Conservation (phyloP, 2,797 vertebrate species). For the Oreortyx pictus region DNA sequence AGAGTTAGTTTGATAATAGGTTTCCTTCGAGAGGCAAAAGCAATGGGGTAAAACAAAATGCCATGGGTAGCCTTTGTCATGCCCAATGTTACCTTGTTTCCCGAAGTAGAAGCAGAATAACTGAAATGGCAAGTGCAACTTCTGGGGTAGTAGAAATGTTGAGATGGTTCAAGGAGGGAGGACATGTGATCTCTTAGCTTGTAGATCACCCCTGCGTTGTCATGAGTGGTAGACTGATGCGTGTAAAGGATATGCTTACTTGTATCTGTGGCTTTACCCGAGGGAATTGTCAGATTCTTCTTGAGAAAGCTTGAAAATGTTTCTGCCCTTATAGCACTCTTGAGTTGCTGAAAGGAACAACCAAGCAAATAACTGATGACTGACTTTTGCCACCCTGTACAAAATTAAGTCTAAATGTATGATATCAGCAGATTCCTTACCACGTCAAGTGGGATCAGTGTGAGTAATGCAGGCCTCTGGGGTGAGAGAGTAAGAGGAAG, state of each 20-base stretch:
- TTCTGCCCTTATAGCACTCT: conserved; percentile 48
- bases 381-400: conserved; percentile 26
- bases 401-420: conserved; percentile 18
- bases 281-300: conserved; percentile 59
- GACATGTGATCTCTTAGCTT: neutral
- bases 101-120: neutral
- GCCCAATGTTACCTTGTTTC: neutral
- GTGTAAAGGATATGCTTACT: conserved; percentile 59
- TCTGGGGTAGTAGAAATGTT: neutral
- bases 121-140: neutral
- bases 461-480: neutral
- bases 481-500: neutral
- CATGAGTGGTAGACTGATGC: conserved; percentile 29
- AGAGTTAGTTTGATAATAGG: neutral
- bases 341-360: conserved; percentile 59
- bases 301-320: conserved; percentile 65
- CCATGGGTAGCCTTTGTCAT: neutral
- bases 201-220: conserved; percentile 33
- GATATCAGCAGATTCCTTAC: conserved; percentile 9
- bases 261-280: conserved; percentile 61
- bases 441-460: neutral
- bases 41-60: neutral
- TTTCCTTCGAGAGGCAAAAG: neutral
- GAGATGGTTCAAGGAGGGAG: neutral
- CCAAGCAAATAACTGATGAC: conserved; percentile 59